Base-by-base conservation (phyloP, 1,140 invertebrate genomes). In the Delia radicum region DNA sequence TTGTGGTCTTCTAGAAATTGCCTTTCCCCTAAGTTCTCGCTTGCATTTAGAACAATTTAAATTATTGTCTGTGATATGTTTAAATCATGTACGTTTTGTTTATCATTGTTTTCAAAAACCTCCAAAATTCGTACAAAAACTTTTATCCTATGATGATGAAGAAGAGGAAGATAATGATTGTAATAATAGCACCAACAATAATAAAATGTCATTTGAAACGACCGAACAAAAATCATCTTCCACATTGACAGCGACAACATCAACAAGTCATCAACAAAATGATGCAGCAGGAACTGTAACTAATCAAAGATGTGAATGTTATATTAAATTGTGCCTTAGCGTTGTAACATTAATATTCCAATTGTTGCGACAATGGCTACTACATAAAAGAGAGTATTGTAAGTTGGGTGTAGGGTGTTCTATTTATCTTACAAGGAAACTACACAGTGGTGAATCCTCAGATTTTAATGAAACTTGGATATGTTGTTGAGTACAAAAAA, bases 321-420 rank as follows among this genome's bases (percentile, higher is more conserved):
- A 85, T 78, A 78, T 80, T 2, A 85, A 82, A 62, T 42, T 85
- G 4, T 85, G 83, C 33, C 69, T 85, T 0, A 85, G 83, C 46
- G 81, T 82, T 15, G 83, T 85, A 6, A 82, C 81, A 0, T 73
- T 85, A 2, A 73, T 85, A 18, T 85, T 80, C 63, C 83, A 85
- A 72, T 69, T 82, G 48, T 75, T 85, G 74, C 80, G 82, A 69
- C 83, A 85, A 18, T 85, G 83, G 83, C 77, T 76, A 26, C 18
- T 79, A n/a, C 78, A 73, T 29, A 77, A 79, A 12, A 75, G 71
- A 31, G 77, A 78, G 76, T 4, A 63, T 37, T 78, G 83, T 85
- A 18, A 0, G 74, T 55, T n/a, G 7, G 24, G n/a, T n/a, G n/a
- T 7, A 63, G 2, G 21, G 5, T 18, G 24, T 73, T 73, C 8